phyloP scores from a whole-genome alignment of 2,113 vertebrate species.

The Apodemus speciosus region DNA sequence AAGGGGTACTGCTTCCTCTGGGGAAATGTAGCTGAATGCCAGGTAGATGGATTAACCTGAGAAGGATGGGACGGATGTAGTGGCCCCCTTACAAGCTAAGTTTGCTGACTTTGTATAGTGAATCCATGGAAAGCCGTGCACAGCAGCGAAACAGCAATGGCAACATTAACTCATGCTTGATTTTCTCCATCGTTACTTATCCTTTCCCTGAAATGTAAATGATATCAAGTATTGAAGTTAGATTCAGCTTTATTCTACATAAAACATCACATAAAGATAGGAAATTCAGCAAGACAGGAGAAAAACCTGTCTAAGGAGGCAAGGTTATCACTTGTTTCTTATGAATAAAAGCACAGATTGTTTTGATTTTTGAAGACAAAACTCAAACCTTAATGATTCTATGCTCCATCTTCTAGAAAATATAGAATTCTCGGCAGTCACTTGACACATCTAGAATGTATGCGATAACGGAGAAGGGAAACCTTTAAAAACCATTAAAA shows the following conservation, averaged over 20 bases:
- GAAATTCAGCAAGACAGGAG: not conserved
- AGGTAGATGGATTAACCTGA: not conserved
- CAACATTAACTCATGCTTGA: not conserved
- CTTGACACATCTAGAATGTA: not conserved
- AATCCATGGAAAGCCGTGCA: not conserved
- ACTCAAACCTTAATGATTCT: conserved; percentile 7
- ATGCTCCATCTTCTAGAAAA: not conserved
- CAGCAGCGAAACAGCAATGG: not conserved
- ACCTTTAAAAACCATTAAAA: conserved; percentile 19
- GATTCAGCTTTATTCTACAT: conserved; percentile 7
- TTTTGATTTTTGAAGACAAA: conserved; percentile 34
- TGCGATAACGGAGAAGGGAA: conserved; percentile 4
- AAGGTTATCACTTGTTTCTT: conserved; percentile 32
- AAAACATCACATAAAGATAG: conserved; percentile 30
- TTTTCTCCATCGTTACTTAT: conserved; percentile 12
- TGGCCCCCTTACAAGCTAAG: not conserved
- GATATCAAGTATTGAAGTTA: conserved; percentile 1
- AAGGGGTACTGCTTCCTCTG: not conserved
- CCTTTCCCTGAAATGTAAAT: not conserved
- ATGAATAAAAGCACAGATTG: not conserved
- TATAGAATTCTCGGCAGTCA: conserved; percentile 5
- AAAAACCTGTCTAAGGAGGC: conserved; percentile 36
- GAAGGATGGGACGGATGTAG: not conserved
- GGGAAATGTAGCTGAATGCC: not conserved
- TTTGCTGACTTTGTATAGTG: not conserved